Evolutionary conservation across 2,113 vertebrate species (phyloP), one percentile per base, ranked within the genome.

Genomic region (Zosterops hypoxanthus): DNA sequence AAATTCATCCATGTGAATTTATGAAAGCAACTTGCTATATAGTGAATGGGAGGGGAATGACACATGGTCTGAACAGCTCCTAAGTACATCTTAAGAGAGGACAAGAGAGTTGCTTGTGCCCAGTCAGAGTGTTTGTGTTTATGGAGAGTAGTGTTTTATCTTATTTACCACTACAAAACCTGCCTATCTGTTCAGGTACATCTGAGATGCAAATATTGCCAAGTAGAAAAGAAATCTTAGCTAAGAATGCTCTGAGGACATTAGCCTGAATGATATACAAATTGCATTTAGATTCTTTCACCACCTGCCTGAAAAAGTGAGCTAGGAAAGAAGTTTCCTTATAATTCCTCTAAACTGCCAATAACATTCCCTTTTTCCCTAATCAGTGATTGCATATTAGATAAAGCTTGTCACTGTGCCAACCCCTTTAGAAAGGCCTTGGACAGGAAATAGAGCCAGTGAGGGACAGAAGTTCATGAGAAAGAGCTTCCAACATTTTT

Each of bases 401-500:
- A 88, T 71, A 81, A 88, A 50, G 33, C 18, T 92, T 94, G 79
- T 80, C 76, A 42, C 47, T 11, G 2, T 57, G 81, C 79, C 94
- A 94, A 91, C 28, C 26, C 41, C 41, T 49, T 92, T 36, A 44
- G 61, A 69, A 91, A 79, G 82, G 31, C 76, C 79, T 80, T 91
- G 81, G 82, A 82, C 25, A 60, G 82, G 92, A 97, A 96, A 93
- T 42, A 36, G 18, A 60, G 50, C 23, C 77, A 80, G 46, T 14
- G 28, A 86, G 71, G 79, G 61, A 92, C 49, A 94, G 42, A 86
- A 95, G 88, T 87, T 91, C 84, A 82, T 75, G 91, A 94, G 82
- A 95, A 97, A 87, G 75, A 42, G 12, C 75, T 94, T 93, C 90
- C 88, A 95, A 19, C 87, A 78, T 95, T 96, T 78, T 90, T 93